Base-by-base conservation (phyloP, 1,140 invertebrate species). In the Antheraea pernyi region DNA sequence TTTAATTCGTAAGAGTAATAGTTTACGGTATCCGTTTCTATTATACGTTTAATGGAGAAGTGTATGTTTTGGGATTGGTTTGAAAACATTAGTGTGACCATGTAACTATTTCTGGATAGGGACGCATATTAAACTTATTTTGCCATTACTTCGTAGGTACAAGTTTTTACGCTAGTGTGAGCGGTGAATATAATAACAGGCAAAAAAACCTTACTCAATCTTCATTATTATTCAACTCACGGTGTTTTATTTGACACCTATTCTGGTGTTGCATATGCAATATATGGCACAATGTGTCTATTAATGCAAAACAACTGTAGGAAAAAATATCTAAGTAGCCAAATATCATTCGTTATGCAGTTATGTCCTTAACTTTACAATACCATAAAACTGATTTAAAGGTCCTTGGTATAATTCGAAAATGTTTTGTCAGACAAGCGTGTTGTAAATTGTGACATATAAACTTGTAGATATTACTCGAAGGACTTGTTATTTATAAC, bases 211-310 rank as follows among this genome's bases (percentile, higher is more conserved):
- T 84, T 87, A 75, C 78, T 71, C 72, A 86, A 85, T 76, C 59
- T 72, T 66, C 68, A 80, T 81, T 64, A 77, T 75, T 80, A 88
- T 86, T 84, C 80, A 77, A 75, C 67, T 73, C 79, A 74, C 75
- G 74, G 64, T 69, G 70, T 11, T 68, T 53, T 37, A 62, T 70
- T 80, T 76, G 76, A 70, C 76, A 80, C 79, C 78, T 78, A 76
- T 82, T 77, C 77, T 63, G 70, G 74, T 78, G 78, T 70, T 80
- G 77, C 80, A 81, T 79, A 81, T 81, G 79, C 75, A 78, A 76
- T 63, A 69, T 70, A 65, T 65, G 76, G 68, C 71, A 61, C 60
- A 70, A 71, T 74, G 79, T 71, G 72, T 77, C 78, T 82, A 76
- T 80, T 70, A 81, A 80, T 81, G 78, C 19, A 58, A 69, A 76